Evolutionary conservation across 2,797 vertebrate species (phyloP).

Genomic region (Microhierax caerulescens): DNA sequence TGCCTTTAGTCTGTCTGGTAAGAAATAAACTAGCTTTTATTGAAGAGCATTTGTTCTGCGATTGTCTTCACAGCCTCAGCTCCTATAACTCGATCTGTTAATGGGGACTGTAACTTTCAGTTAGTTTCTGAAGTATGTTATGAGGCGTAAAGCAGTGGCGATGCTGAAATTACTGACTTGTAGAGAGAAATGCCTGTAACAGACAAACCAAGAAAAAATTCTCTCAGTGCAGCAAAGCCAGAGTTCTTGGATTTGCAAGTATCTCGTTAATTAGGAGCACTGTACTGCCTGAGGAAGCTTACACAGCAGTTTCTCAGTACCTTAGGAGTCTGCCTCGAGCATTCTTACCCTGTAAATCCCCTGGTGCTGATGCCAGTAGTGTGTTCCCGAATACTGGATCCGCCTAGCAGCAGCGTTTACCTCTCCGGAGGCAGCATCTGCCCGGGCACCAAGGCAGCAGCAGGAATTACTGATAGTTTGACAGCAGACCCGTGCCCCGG

Average conservation of each 20-base stretch:
- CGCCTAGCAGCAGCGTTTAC: not conserved
- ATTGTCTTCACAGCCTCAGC: not conserved
- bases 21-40: slow-evolving; percentile 77
- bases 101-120: fast-evolving
- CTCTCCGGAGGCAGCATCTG: not conserved
- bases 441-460: not conserved
- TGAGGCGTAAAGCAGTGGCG: not conserved
- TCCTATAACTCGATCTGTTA: fast-evolving
- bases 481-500: not conserved
- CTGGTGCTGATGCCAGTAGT: not conserved
- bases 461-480: no score
- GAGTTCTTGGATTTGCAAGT: not conserved
- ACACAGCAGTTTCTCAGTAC: not conserved
- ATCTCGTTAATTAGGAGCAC: not conserved
- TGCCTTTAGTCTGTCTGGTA: slow-evolving; percentile 62
- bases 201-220: not conserved
- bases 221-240: not conserved
- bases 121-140: fast-evolving
- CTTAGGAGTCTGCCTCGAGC: not conserved
- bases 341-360: not conserved
- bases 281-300: not conserved
- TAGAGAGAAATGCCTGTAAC: not conserved
- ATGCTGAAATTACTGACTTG: not conserved
- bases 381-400: not conserved
- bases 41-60: slow-evolving; percentile 8